A percentile compares a stretch with the other conserved stretches of the same genome.
These are phyloP conservation scores for Danio tinwini DNA, from an alignment of 2,797 vertebrate species.

Conservation along the genomic window DNA sequence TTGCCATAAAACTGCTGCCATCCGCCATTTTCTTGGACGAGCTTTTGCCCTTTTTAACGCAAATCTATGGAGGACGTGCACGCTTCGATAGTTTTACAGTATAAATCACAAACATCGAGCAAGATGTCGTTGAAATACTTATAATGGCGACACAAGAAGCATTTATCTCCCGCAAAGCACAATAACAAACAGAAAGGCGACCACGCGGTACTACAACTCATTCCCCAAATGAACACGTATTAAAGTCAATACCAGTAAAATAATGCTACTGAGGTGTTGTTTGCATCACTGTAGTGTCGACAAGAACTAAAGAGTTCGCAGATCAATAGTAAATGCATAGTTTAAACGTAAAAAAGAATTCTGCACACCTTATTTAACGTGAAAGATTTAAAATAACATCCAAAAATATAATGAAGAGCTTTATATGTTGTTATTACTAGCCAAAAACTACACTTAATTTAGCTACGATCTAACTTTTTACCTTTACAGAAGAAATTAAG, in stretches of 20 bases:
- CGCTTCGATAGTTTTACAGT: neutral
- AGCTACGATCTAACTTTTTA: neutral
- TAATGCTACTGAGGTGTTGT: neutral
- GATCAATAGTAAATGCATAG: neutral
- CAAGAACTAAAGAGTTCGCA: neutral
- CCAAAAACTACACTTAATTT: neutral
- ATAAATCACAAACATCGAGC: neutral
- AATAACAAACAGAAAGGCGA: neutral
- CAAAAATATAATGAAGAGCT: too few relatives aligned
- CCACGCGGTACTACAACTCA: neutral
- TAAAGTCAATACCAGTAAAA: neutral
- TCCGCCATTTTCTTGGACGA: slow-evolving; percentile 29
- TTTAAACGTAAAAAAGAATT: neutral
- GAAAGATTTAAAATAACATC: too few relatives aligned
- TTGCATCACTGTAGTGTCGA: neutral
- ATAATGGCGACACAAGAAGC: neutral
- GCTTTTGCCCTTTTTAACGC: too few relatives aligned
- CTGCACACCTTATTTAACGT: neutral
- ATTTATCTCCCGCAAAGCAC: neutral
- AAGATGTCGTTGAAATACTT: neutral
- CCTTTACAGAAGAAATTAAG: neutral
- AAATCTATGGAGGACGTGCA: neutral
- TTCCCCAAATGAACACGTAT: neutral
- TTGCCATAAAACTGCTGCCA: neutral
- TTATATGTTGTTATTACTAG: neutral